These are phyloP conservation scores for Pipra filicauda DNA, from an alignment of 2,113 vertebrate genomes.

Conservation along the genomic window DNA sequence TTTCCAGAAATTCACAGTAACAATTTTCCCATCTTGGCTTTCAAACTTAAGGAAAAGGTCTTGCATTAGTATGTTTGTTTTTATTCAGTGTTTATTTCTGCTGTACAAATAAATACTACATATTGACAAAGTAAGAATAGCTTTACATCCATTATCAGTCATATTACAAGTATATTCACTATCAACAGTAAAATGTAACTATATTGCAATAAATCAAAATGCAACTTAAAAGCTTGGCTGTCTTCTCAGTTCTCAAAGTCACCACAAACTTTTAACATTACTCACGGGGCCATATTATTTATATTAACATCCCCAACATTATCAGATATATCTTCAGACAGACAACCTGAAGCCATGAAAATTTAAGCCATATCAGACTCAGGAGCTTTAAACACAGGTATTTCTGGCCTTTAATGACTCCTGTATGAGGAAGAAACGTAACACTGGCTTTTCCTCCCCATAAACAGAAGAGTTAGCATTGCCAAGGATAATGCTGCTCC, in stretches of 20 bases:
- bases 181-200: background rate
- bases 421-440: background rate
- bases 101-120: background rate
- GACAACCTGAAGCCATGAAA: background rate
- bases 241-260: background rate
- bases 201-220: background rate
- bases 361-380: background rate
- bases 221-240: background rate
- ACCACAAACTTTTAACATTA: background rate
- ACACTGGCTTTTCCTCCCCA: background rate
- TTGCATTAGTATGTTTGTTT: background rate
- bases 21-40: background rate
- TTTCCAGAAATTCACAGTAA: background rate
- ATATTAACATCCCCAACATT: background rate
- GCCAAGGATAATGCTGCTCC: background rate
- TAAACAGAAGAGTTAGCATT: background rate
- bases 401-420: background rate
- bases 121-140: background rate
- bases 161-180: background rate
- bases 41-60: background rate
- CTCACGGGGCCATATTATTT: background rate
- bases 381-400: background rate
- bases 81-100: background rate
- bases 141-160: background rate
- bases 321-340: background rate